Percentiles rank a stretch among this genome's conserved stretches.
These are phyloP conservation scores for Halocynthia aurantium DNA, from an alignment of 23 tunicate genomes.

Conservation along the genomic window DNA sequence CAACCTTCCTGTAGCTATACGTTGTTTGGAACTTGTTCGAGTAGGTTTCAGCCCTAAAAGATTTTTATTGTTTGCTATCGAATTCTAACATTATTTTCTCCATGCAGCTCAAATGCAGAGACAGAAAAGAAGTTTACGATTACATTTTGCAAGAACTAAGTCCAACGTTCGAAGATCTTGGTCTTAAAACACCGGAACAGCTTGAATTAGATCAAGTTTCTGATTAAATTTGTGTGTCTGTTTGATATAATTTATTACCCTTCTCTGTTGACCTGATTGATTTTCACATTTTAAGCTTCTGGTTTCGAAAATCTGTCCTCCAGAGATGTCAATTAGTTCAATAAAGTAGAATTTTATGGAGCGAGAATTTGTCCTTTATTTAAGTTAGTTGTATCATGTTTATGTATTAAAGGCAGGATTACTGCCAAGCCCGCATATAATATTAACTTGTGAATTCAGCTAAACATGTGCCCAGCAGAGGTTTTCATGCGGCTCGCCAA, in stretches of 20 bases:
- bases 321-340: no score
- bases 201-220: constrained; percentile 50
- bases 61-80: background rate
- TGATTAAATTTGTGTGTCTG: constrained; percentile 9
- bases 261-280: no score
- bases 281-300: no score
- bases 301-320: no score
- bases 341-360: no score
- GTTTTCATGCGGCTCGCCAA: no score
- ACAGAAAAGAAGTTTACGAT: constrained; percentile 64
- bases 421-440: no score
- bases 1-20: constrained; percentile 79
- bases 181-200: constrained; percentile 87
- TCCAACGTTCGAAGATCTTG: constrained; percentile 92
- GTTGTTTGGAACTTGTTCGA: constrained; percentile 63
- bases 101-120: constrained; percentile 53
- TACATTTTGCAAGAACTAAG: constrained; percentile 83
- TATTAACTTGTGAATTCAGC: no score
- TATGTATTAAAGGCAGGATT: no score
- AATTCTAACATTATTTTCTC: background rate
- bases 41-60: background rate
- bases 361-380: no score
- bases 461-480: no score
- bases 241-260: constrained; percentile 5
- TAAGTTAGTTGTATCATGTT: no score